A percentile compares a stretch with the other conserved stretches of the same genome.
phyloP scores from a whole-genome alignment of 2,888 invertebrate species.

The Stenotaenia linearis region DNA sequence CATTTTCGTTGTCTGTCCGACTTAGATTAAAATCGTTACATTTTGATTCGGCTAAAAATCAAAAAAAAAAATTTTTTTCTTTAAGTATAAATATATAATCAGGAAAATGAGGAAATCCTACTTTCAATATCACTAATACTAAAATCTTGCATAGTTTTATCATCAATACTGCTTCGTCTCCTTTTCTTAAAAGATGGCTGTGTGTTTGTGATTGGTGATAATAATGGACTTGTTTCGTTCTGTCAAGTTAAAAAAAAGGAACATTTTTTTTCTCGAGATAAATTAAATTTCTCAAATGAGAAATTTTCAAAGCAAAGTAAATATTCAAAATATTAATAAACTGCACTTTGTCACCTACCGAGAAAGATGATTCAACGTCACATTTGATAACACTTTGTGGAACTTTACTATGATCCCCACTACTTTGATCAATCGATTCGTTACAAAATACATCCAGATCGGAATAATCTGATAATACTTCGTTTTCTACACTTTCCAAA shows the following conservation, averaged over 20 bases:
- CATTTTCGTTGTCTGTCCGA: neutral
- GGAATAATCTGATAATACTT: slow-evolving; percentile 32
- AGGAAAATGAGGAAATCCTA: too few relatives aligned
- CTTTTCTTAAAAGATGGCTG: neutral
- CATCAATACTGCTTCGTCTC: neutral
- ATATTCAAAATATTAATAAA: too few relatives aligned
- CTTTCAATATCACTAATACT: neutral
- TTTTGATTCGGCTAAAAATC: neutral
- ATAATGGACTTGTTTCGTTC: neutral
- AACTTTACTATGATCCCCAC: neutral
- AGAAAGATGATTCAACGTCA: neutral
- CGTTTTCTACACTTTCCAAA: neutral
- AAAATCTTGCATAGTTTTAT: neutral
- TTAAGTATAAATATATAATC: neutral
- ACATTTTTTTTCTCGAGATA: neutral
- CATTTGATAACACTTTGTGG: neutral
- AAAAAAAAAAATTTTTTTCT: neutral
- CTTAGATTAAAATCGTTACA: neutral
- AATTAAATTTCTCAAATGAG: too few relatives aligned
- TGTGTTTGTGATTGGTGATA: neutral
- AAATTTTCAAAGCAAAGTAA: too few relatives aligned
- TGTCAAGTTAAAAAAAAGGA: neutral
- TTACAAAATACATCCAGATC: slow-evolving; percentile 33
- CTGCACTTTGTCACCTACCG: neutral
- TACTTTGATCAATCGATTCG: neutral